phyloP scores from a whole-genome alignment of 2,113 vertebrate genomes.

The Cyanoramphus novaezelandiae region DNA sequence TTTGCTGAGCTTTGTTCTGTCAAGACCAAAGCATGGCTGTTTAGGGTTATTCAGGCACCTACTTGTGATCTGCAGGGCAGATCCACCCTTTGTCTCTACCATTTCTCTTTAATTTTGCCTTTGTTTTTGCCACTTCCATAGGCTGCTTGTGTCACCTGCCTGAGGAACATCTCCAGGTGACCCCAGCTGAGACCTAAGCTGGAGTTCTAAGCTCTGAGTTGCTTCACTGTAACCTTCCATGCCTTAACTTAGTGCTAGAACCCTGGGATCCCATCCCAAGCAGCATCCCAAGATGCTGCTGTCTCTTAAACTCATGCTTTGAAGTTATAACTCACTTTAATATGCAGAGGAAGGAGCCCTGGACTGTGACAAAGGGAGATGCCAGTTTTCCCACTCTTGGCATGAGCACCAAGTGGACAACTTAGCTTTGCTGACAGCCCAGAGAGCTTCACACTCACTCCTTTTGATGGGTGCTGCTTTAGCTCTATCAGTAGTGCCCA shows the following conservation, averaged over 20 bases:
- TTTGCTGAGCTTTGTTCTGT: not conserved
- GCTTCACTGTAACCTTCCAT: not conserved
- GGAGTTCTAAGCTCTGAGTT: not conserved
- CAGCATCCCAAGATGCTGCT: not conserved
- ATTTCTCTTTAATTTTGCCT: not conserved
- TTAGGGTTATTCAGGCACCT: not conserved
- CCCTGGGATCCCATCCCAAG: not conserved
- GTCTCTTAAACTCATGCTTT: not conserved
- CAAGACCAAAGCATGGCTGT: not conserved
- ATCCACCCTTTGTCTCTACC: not conserved
- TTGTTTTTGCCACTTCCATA: not conserved
- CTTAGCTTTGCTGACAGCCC: not conserved
- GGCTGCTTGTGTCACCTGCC: not conserved
- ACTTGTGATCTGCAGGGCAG: not conserved
- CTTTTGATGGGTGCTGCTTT: not conserved
- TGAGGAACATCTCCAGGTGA: not conserved
- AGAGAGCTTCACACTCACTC: not conserved
- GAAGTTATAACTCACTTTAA: not conserved
- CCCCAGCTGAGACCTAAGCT: not conserved
- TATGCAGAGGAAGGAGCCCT: not conserved
- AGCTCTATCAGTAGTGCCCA: not conserved
- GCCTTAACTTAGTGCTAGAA: not conserved
- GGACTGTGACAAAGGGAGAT: not conserved
- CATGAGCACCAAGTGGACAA: not conserved
- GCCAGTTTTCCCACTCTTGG: not conserved